Evolutionary conservation across 2,888 invertebrate species (phyloP).

Genomic region (Acanthosoma haemorrhoidale): DNA sequence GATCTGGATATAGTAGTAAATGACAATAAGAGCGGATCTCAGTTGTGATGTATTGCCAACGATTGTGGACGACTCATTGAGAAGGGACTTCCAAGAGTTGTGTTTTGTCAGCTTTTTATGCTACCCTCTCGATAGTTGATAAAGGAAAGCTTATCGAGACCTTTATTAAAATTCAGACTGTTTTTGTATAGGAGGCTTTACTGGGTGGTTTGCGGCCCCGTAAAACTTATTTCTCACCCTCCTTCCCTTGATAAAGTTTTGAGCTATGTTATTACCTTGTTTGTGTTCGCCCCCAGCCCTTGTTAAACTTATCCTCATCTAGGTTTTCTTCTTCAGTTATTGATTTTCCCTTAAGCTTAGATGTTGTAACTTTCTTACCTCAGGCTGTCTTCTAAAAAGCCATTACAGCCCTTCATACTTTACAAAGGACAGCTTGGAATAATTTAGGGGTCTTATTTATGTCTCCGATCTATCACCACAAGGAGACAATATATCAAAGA

Average conservation of each 20-base stretch:
- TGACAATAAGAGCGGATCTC: too few relatives aligned
- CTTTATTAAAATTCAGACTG: neutral
- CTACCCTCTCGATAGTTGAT: neutral
- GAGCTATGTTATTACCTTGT: conserved; percentile 10
- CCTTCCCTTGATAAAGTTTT: conserved; percentile 6
- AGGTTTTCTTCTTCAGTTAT: neutral
- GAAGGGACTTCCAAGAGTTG: too few relatives aligned
- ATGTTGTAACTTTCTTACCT: neutral
- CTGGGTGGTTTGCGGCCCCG: neutral
- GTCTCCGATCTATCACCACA: too few relatives aligned
- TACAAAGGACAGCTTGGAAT: too few relatives aligned
- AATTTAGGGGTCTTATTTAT: too few relatives aligned
- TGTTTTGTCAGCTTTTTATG: too few relatives aligned
- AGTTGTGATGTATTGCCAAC: too few relatives aligned
- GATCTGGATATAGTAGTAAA: too few relatives aligned
- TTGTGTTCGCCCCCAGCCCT: neutral
- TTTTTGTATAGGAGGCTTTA: neutral
- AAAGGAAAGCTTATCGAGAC: neutral
- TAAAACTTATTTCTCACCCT: neutral
- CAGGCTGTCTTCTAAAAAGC: too few relatives aligned
- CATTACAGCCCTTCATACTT: too few relatives aligned
- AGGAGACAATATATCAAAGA: too few relatives aligned
- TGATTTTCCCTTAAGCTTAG: neutral
- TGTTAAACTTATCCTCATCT: conserved; percentile 5
- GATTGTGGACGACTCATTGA: too few relatives aligned